phyloP scores from a whole-genome alignment of 2,113 vertebrate genomes.

The Parus major region DNA sequence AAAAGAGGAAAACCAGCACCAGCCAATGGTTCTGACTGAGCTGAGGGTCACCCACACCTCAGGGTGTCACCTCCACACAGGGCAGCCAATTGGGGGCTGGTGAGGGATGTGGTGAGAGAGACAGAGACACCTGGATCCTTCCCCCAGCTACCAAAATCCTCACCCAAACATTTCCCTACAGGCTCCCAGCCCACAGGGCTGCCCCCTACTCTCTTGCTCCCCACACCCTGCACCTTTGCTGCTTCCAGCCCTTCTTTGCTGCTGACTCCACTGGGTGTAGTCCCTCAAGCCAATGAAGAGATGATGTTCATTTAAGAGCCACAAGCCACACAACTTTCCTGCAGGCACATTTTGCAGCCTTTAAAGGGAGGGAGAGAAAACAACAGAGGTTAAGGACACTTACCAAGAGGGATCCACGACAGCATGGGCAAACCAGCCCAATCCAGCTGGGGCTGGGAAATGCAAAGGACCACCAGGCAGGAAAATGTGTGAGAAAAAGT shows the following conservation, averaged over 20 bases:
- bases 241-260: neutral
- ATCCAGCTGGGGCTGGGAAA: neutral
- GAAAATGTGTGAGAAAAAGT: constrained; percentile 30
- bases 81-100: fast-evolving
- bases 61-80: neutral
- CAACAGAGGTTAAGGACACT: constrained; percentile 2
- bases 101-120: neutral
- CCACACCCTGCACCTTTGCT: neutral
- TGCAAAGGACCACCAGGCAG: constrained; percentile 14
- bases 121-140: neutral
- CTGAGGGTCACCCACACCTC: neutral
- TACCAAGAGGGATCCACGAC: constrained; percentile 27
- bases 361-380: neutral
- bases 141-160: fast-evolving
- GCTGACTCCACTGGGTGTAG: neutral
- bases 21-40: neutral
- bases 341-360: neutral
- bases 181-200: neutral
- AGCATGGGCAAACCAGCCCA: constrained; percentile 10
- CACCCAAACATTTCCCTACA: neutral
- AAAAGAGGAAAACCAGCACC: neutral
- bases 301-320: neutral
- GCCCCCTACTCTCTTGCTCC: neutral
- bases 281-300: neutral
- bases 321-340: neutral